phyloP scores from a whole-genome alignment of 2,888 invertebrate species.

The Lithophane socia region DNA sequence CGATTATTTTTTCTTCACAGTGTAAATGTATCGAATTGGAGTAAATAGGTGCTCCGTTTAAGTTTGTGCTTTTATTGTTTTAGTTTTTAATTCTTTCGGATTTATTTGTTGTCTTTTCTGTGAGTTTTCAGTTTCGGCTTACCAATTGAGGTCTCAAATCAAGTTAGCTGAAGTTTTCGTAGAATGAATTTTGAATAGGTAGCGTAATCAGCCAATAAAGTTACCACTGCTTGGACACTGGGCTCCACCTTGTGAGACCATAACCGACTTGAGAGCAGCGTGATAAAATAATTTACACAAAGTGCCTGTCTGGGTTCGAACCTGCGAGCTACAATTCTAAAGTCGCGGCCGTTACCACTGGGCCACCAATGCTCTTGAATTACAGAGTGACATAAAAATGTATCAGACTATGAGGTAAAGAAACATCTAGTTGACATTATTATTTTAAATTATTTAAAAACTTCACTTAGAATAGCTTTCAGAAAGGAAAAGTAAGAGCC shows the following conservation, averaged over 20 bases:
- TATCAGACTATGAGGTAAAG: background rate
- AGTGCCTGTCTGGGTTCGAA: too few relatives aligned
- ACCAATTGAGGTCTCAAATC: background rate
- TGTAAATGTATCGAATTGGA: slow-evolving; percentile 68
- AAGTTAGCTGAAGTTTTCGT: background rate
- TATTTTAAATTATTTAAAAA: background rate
- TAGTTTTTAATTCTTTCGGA: slow-evolving; percentile 44
- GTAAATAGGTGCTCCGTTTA: slow-evolving; percentile 61
- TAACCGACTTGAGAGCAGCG: too few relatives aligned
- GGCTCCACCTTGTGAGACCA: too few relatives aligned
- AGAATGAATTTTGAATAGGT: background rate
- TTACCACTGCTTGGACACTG: too few relatives aligned
- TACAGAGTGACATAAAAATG: too few relatives aligned
- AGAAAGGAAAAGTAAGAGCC: slow-evolving; percentile 19
- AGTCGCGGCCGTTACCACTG: too few relatives aligned
- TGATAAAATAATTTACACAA: too few relatives aligned
- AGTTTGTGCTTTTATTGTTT: slow-evolving; percentile 55
- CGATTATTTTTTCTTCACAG: slow-evolving; percentile 64
- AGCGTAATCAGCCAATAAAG: too few relatives aligned
- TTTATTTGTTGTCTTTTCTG: slow-evolving; percentile 45
- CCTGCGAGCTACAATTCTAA: too few relatives aligned
- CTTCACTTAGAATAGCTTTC: background rate
- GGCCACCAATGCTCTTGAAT: too few relatives aligned
- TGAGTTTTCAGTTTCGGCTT: background rate
- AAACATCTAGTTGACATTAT: too few relatives aligned